Evolutionary conservation across 1,140 invertebrate genomes (phyloP).

Genomic region (Drosophila littoralis): DNA sequence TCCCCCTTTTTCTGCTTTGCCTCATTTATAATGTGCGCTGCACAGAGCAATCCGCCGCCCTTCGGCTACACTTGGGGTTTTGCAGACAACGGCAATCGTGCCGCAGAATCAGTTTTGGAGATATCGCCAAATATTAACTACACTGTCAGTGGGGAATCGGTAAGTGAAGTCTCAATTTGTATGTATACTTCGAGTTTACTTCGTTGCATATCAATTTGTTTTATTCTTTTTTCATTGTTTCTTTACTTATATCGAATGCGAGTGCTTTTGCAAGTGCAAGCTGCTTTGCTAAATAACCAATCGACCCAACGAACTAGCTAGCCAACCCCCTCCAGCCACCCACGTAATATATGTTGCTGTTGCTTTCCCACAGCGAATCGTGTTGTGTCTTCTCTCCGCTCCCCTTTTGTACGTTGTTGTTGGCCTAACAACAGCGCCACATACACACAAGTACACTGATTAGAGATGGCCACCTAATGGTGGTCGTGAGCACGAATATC

Average conservation of each 20-base stretch:
- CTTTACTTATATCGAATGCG: slow-evolving; percentile 36
- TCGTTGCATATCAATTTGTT: slow-evolving; percentile 43
- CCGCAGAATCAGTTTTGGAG: slow-evolving; percentile 81
- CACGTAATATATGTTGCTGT: slow-evolving; percentile 67
- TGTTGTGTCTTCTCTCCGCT: slow-evolving; percentile 58
- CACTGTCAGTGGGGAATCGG: slow-evolving; percentile 84
- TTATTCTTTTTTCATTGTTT: slow-evolving; percentile 30
- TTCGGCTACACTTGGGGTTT: slow-evolving; percentile 84
- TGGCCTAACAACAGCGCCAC: slow-evolving; percentile 61
- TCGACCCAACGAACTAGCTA: slow-evolving; percentile 46
- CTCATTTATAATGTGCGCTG: slow-evolving; percentile 82
- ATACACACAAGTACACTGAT: slow-evolving; percentile 57
- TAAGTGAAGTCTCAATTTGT: slow-evolving; percentile 64
- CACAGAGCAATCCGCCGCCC: slow-evolving; percentile 83
- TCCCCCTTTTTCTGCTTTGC: slow-evolving; percentile 57
- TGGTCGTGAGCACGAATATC: slow-evolving; percentile 19
- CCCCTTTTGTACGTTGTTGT: slow-evolving; percentile 32
- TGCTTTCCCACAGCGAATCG: slow-evolving; percentile 78
- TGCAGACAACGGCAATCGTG: slow-evolving; percentile 80
- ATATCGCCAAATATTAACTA: slow-evolving; percentile 84
- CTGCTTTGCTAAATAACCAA: slow-evolving; percentile 66
- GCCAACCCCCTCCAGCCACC: slow-evolving; percentile 33
- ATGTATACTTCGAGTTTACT: slow-evolving; percentile 54
- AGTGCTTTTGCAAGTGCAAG: slow-evolving; percentile 69
- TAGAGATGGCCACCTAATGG: slow-evolving; percentile 36